Base-by-base conservation (phyloP, 1,140 invertebrate species). In the Prorops nasuta region DNA sequence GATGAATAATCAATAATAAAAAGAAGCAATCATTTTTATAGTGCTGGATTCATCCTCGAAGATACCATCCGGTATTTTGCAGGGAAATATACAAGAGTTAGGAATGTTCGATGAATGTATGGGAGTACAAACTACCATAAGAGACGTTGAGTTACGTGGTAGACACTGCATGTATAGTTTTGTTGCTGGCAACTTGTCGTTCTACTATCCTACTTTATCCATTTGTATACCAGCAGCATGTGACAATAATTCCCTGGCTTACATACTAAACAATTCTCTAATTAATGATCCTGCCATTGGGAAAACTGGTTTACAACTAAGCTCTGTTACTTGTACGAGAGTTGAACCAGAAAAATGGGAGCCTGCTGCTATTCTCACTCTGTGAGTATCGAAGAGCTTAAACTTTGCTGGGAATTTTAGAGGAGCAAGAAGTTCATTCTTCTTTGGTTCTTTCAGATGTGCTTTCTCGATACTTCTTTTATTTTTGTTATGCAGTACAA, bases 51-150 rank as follows among this genome's bases (percentile, higher is more conserved):
- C 71, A 4, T 62, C 60, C 24, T 61, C 66, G 7, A 74, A 72
- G 49, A 44, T 67, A 15, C 68, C 59, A 18, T 58, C 58, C 3
- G 72, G 72, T 12, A 54, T 75, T 18, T 44, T 74, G 3, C 18
- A 34, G 24, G 72, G 71, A 12, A 65, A 72, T 48, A 22, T 66
- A 0, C 45, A 47, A 9, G 58, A 66, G 49, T 48, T 72, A 9
- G 72, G 72, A 32, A 62, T 67, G 46, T 74, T 55, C 39, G 62
- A 69, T 18, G 67, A 73, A 50, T 75, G 72, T 50, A 21, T 67
- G 3, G 18, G 51, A 14, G 37, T 69, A 12, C 21, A 50, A 20
- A 46, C 39, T 9, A 18, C 28, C 2, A 44, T 37, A 14, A 17
- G 34, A 4, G 34, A 46, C 12, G 36, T 34, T 6, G 37, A 28